Percentiles rank a stretch among this genome's conserved stretches.
These are phyloP conservation scores for Acanthis flammea DNA, from an alignment of 2,797 vertebrate species.

Conservation along the genomic window DNA sequence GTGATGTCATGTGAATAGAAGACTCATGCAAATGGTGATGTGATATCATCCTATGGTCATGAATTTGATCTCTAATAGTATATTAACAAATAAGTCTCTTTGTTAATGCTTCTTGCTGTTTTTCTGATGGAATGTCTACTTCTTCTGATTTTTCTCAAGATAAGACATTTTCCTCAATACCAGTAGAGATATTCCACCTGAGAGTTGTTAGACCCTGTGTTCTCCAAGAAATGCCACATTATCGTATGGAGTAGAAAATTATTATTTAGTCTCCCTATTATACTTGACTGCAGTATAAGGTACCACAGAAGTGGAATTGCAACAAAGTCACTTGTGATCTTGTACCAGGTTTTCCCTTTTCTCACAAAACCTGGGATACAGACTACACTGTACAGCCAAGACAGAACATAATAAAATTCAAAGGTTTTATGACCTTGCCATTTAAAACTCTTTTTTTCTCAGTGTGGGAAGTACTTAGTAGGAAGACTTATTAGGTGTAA, in stretches of 20 bases:
- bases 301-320: background rate
- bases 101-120: background rate
- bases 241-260: background rate
- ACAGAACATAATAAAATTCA: background rate
- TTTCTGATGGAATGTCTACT: background rate
- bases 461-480: background rate
- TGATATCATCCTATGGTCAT: background rate
- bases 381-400: background rate
- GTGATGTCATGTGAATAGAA: background rate
- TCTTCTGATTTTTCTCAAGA: background rate
- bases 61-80: background rate
- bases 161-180: background rate
- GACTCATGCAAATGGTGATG: background rate
- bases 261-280: background rate
- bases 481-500: background rate
- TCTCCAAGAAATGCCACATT: background rate
- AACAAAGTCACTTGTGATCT: background rate
- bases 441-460: background rate
- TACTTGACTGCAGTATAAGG: background rate
- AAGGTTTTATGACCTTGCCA: background rate
- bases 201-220: background rate
- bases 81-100: background rate
- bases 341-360: background rate
- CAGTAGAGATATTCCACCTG: background rate
- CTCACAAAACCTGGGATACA: background rate